Base-by-base conservation (phyloP, 2,888 invertebrate genomes). In the Priapulus caudatus region DNA sequence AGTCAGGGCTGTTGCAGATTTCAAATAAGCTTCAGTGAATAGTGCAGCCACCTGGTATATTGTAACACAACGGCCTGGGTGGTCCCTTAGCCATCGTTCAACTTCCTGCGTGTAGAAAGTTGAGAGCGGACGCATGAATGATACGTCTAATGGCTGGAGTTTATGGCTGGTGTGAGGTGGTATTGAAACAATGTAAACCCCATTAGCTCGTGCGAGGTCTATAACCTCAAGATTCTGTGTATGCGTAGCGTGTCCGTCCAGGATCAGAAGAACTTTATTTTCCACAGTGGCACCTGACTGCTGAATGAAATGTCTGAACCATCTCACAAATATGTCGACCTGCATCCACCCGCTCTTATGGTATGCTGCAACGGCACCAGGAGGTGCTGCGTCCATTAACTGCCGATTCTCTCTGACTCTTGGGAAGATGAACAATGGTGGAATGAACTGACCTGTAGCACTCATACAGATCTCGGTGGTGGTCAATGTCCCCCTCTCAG, bases 111-210 rank as follows among this genome's bases (percentile, higher is more conserved):
- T 58, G 49, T 58, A 60, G 21, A 53, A 48, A 22, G 51, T 48
- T 47, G 58, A 62, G 20, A 62, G 46, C 10, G 59, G 52, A 47
- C 58, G 58, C 33, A 60, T 61, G 19, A 56, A 61, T 1, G 58
- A 51, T 16, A 55, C 45, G 49, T 62, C 62, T 3, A 63, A 52
- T 4, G 60, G 63, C 48, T 63, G 61, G 51, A 63, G 44, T 49
- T 52, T 60, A 49, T 62, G 63, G 21, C 59, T 62, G 51, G 56
- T 54, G 48, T 62, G 61, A 33, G 61, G 60, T 20, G 62, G 62
- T 2, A 63, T 51, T 5, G 59, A 56, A 4, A 60, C 45, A 4
- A 61, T 45, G 20, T 58, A 51, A 18, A 61, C 54, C 4, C 54
- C 57, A 51, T 60, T 47, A 21, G 56, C 53, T 23, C 57, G 33